A percentile compares a stretch with the other conserved stretches of the same genome.
Evolutionary conservation across 2,888 invertebrate genomes (phyloP).

Genomic region (Ommatoiulus sabulosus): DNA sequence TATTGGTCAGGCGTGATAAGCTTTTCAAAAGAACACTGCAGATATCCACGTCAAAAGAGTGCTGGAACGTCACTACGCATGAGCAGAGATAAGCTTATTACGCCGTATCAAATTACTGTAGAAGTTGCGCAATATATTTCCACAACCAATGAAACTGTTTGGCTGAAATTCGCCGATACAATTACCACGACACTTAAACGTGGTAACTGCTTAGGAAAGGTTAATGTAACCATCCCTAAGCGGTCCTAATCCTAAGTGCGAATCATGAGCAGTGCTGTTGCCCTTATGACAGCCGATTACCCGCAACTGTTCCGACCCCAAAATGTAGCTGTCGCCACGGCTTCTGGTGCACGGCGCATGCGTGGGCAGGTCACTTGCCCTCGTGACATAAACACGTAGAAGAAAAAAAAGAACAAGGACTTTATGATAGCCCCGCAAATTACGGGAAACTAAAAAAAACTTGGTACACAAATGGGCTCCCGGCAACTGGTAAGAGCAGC

Average conservation of each 20-base stretch:
- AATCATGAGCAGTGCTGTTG: not conserved
- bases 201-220: too few species aligned
- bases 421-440: conserved; percentile 11
- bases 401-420: not conserved
- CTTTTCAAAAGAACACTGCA: not conserved
- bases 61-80: too few species aligned
- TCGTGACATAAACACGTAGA: not conserved
- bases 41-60: too few species aligned
- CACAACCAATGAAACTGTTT: too few species aligned
- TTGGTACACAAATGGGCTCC: not conserved
- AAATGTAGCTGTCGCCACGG: too few species aligned
- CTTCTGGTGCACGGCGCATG: not conserved
- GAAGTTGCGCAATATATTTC: too few species aligned
- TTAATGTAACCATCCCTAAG: too few species aligned
- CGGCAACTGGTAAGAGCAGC: conserved; percentile 11
- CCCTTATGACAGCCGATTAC: not conserved
- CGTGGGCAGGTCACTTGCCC: not conserved
- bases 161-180: too few species aligned
- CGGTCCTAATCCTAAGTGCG: not conserved
- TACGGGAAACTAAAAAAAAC: not conserved
- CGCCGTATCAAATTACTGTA: too few species aligned
- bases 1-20: not conserved
- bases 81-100: too few species aligned
- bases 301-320: not conserved
- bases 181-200: too few species aligned